phyloP scores from a whole-genome alignment of 2,113 vertebrate genomes.

The Neolamprologus modestus region DNA sequence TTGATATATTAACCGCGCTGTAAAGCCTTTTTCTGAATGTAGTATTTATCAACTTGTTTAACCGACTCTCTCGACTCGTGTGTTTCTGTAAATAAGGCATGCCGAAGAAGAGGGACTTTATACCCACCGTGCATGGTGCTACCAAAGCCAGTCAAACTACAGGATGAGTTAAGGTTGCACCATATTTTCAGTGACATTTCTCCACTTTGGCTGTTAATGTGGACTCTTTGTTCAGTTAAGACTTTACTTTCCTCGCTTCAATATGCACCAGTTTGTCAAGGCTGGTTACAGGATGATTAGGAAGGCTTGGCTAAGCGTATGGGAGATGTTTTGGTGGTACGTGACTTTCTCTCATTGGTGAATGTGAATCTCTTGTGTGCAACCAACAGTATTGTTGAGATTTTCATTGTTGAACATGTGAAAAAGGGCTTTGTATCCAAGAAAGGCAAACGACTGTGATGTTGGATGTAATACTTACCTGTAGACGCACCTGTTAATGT shows the following conservation, averaged over 20 bases:
- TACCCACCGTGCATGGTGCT: constrained; percentile 64
- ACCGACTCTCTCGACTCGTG: constrained; percentile 22
- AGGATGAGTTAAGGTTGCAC: constrained; percentile 35
- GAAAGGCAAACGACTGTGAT: constrained; percentile 34
- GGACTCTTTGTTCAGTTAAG: background rate
- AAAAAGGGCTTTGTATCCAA: constrained; percentile 66
- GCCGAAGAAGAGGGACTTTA: constrained; percentile 37
- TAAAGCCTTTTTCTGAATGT: constrained; percentile 72
- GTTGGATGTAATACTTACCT: constrained; percentile 45
- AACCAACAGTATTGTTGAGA: constrained; percentile 3
- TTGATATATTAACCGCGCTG: constrained; percentile 45
- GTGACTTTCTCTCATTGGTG: background rate
- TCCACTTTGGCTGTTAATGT: constrained; percentile 20
- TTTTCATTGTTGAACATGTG: background rate
- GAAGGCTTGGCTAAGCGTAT: background rate
- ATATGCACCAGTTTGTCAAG: constrained; percentile 26
- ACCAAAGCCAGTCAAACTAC: constrained; percentile 43
- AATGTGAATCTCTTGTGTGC: constrained; percentile 40
- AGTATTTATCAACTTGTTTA: constrained; percentile 48
- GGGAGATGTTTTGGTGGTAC: background rate
- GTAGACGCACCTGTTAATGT: constrained; percentile 31
- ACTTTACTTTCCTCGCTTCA: constrained; percentile 2
- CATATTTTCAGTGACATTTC: constrained; percentile 14
- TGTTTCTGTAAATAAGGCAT: constrained; percentile 69
- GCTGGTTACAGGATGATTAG: background rate